Conservation (phyloP, 2,888 invertebrate species). For the Helleia helle region DNA sequence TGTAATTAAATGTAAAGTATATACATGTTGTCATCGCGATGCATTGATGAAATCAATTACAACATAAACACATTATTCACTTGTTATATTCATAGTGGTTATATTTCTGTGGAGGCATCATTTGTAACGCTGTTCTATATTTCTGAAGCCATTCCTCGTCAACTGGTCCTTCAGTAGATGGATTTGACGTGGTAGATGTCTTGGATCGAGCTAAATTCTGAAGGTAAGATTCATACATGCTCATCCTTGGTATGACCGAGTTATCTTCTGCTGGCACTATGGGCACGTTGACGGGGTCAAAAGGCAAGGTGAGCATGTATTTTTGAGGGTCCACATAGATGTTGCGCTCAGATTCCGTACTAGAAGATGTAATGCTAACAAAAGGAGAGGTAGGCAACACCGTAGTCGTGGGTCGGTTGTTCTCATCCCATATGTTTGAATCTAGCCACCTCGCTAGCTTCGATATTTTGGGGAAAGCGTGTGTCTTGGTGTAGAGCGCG, state of each 20-base stretch:
- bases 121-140: constrained; percentile 33
- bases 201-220: constrained; percentile 37
- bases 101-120: constrained; percentile 32
- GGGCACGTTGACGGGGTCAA: constrained; percentile 54
- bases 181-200: constrained; percentile 39
- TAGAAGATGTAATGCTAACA: too few species aligned
- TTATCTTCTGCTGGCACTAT: constrained; percentile 56
- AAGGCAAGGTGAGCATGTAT: constrained; percentile 51
- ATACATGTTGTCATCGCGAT: too few species aligned
- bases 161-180: too few species aligned
- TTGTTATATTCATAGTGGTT: constrained; percentile 21
- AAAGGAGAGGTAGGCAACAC: too few species aligned
- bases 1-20: too few species aligned
- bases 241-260: constrained; percentile 54
- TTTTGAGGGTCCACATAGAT: constrained; percentile 36
- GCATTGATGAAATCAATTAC: too few species aligned
- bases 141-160: constrained; percentile 34
- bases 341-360: constrained; percentile 26
- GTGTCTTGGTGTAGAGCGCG: constrained; percentile 50
- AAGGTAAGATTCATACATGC: constrained; percentile 58
- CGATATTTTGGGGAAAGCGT: constrained; percentile 55
- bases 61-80: too few species aligned
- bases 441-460: constrained; percentile 51
- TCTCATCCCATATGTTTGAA: constrained; percentile 59
- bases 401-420: constrained; percentile 35